Conservation (phyloP, 2,113 vertebrate species). For the Arothron firmamentum region DNA sequence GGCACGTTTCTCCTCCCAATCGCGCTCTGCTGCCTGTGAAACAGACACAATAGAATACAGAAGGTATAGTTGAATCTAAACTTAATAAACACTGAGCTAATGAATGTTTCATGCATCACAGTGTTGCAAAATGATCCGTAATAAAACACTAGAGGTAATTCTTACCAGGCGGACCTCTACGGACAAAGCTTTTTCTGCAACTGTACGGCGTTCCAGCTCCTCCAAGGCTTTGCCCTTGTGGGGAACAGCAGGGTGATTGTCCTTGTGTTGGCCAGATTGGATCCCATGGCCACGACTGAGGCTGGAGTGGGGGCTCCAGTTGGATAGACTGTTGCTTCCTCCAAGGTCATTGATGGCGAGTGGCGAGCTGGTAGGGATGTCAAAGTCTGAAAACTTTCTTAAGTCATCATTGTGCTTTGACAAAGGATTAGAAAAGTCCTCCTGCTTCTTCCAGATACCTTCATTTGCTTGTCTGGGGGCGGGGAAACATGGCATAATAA, state of each 20-base stretch:
- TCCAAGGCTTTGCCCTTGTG: conserved; percentile 82
- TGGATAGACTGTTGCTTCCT: conserved; percentile 70
- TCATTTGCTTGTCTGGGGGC: conserved; percentile 86
- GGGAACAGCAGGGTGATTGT: conserved; percentile 77
- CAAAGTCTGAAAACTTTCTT: conserved; percentile 83
- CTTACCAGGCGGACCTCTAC: conserved; percentile 85
- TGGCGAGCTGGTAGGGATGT: conserved; percentile 84
- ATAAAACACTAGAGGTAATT: background rate
- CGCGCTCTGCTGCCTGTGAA: conserved; percentile 88
- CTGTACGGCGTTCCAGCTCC: conserved; percentile 81
- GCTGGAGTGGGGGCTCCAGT: conserved; percentile 73
- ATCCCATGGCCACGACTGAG: conserved; percentile 65
- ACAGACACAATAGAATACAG: background rate
- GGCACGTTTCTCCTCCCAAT: conserved; percentile 97
- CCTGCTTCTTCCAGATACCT: conserved; percentile 82
- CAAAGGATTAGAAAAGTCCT: conserved; percentile 81
- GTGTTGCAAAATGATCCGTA: background rate
- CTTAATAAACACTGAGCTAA: background rate
- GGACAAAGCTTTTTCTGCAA: conserved; percentile 83
- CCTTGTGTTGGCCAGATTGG: conserved; percentile 64
- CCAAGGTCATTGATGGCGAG: conserved; percentile 84
- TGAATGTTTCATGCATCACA: background rate
- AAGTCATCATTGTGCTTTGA: conserved; percentile 87
- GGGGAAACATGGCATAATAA: conserved; percentile 13
- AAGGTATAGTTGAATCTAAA: background rate